phyloP scores from a whole-genome alignment of 1,140 invertebrate genomes.

The Goniozus legneri region DNA sequence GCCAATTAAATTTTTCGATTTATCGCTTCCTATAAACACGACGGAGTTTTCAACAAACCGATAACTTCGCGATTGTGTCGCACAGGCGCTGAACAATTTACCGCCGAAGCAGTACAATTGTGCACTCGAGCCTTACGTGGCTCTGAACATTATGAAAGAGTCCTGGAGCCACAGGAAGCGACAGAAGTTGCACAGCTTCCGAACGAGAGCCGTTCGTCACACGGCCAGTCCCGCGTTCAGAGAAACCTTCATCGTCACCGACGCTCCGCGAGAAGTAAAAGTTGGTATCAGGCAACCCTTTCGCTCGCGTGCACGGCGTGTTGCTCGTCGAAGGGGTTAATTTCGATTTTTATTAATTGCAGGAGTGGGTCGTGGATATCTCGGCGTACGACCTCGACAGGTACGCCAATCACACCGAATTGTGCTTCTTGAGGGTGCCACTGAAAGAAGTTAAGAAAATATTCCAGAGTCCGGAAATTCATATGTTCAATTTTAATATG shows the following conservation, averaged over 20 bases:
- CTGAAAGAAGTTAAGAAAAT: conserved; percentile 42
- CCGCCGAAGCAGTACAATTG: conserved; percentile 51
- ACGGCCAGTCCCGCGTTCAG: conserved; percentile 48
- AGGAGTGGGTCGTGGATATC: conserved; percentile 50
- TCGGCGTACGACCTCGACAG: conserved; percentile 45
- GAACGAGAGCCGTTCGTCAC: conserved; percentile 45
- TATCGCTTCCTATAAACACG: too few species aligned
- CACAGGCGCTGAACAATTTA: conserved; percentile 44
- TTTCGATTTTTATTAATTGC: conserved; percentile 10
- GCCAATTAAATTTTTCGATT: too few species aligned
- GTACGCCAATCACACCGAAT: conserved; percentile 49
- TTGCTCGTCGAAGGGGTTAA: too few species aligned
- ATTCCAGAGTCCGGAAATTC: conserved; percentile 41
- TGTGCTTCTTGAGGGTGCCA: conserved; percentile 42
- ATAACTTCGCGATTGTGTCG: background rate
- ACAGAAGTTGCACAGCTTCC: conserved; percentile 45
- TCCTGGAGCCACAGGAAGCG: conserved; percentile 47
- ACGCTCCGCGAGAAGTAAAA: conserved; percentile 44
- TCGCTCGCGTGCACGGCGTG: too few species aligned
- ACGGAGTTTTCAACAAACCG: too few species aligned
- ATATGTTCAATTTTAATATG: conserved; percentile 49
- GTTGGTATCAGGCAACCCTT: too few species aligned
- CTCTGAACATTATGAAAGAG: conserved; percentile 44
- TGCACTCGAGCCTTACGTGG: conserved; percentile 47
- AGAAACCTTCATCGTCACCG: conserved; percentile 48